Conservation (phyloP, 2,888 invertebrate genomes). For the Acronicta leporina region DNA sequence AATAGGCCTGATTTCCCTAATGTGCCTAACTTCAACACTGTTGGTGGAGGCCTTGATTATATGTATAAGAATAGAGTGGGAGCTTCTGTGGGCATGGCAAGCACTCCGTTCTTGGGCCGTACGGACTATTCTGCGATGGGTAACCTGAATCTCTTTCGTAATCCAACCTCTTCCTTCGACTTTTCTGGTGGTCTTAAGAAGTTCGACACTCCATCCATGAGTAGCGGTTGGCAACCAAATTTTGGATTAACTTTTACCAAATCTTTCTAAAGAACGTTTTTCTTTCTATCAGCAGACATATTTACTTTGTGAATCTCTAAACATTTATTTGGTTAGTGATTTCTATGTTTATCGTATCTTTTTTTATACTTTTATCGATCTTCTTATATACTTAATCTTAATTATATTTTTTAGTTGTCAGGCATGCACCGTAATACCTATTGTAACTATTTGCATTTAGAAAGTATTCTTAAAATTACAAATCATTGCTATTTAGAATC, state of each 20-base stretch:
- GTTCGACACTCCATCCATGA: constrained; percentile 48
- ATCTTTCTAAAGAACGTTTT: constrained; percentile 27
- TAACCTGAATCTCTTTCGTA: constrained; percentile 39
- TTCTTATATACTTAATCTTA: no score
- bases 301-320: no score
- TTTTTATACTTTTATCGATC: no score
- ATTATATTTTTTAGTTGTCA: no score
- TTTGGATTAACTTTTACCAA: constrained; percentile 32
- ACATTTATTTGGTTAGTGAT: no score
- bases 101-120: constrained; percentile 50
- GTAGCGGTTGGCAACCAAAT: constrained; percentile 52
- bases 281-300: not conserved
- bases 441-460: no score
- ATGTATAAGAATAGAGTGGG: constrained; percentile 34
- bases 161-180: constrained; percentile 13
- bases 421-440: no score
- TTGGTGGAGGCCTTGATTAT: constrained; percentile 48
- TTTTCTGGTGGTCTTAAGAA: constrained; percentile 29
- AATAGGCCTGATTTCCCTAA: constrained; percentile 34
- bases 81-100: constrained; percentile 40
- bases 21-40: constrained; percentile 41
- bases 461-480: no score
- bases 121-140: constrained; percentile 53
- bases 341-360: no score
- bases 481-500: no score